These are phyloP conservation scores for Cynocephalus volans DNA, from an alignment of 2,113 vertebrate species.

Conservation along the genomic window DNA sequence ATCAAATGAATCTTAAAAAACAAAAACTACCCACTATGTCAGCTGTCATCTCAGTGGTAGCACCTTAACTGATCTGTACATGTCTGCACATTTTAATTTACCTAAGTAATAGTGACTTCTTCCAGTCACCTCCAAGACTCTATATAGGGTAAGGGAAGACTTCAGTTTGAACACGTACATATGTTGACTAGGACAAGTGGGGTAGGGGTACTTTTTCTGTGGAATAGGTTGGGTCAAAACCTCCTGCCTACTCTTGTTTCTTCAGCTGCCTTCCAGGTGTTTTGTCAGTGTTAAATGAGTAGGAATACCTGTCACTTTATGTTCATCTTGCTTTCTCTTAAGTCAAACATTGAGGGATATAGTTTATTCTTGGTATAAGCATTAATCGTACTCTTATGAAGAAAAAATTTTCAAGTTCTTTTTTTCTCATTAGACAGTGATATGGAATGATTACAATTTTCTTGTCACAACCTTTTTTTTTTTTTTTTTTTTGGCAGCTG, in stretches of 20 bases:
- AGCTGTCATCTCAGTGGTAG: background rate
- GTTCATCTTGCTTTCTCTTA: background rate
- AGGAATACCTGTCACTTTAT: constrained; percentile 46
- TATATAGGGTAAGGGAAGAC: background rate
- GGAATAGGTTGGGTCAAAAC: background rate
- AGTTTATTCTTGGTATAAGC: constrained; percentile 53
- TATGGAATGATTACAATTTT: constrained; percentile 3
- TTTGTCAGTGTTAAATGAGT: constrained; percentile 26
- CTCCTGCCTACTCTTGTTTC: background rate
- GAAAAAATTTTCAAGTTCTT: background rate
- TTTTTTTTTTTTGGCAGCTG: too few relatives aligned
- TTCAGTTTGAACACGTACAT: background rate
- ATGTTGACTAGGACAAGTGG: background rate
- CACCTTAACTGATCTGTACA: constrained; percentile 1
- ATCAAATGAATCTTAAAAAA: constrained; percentile 51
- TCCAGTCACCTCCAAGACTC: background rate
- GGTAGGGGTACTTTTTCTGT: background rate
- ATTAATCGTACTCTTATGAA: constrained; percentile 38
- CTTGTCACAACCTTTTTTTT: constrained; percentile 7
- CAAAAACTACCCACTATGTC: background rate
- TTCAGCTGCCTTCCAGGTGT: constrained; percentile 9
- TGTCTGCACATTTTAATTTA: constrained; percentile 34
- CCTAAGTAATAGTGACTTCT: background rate
- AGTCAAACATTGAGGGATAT: constrained; percentile 24
- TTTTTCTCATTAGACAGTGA: background rate